Percentiles rank a stretch among this genome's conserved stretches.
phyloP scores from a whole-genome alignment of 2,888 invertebrate genomes.

The Asteroscopus sphinx region DNA sequence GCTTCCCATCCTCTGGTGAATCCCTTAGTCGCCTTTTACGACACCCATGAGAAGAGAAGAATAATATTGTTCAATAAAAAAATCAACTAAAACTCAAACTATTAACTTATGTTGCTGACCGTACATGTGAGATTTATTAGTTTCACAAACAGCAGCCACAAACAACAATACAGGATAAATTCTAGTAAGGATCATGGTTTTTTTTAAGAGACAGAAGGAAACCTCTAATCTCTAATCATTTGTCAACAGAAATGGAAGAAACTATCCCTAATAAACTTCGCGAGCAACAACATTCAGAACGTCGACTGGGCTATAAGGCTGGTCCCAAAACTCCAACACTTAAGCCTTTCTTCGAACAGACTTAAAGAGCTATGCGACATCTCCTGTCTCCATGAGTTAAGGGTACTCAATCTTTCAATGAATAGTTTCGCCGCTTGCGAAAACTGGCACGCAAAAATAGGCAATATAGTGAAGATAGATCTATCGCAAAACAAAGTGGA shows the following conservation, averaged over 20 bases:
- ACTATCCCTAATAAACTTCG: slow-evolving; percentile 93
- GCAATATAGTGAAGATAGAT: slow-evolving; percentile 96
- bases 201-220: no score
- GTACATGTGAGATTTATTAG: no score
- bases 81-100: no score
- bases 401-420: slow-evolving; percentile 94
- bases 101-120: no score
- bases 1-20: no score
- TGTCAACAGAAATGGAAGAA: slow-evolving; percentile 91
- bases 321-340: slow-evolving; percentile 92
- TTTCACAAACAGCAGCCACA: no score
- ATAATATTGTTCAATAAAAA: no score
- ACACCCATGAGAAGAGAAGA: no score
- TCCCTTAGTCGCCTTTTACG: no score
- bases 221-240: neutral
- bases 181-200: no score
- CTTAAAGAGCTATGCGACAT: slow-evolving; percentile 93
- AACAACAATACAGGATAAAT: no score
- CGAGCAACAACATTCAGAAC: slow-evolving; percentile 93
- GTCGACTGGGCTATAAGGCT: slow-evolving; percentile 95
- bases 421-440: slow-evolving; percentile 93
- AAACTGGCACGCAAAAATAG: slow-evolving; percentile 95
- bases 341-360: slow-evolving; percentile 94
- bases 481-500: slow-evolving; percentile 95
- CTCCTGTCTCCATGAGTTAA: slow-evolving; percentile 93